These are phyloP conservation scores for Sinhomidia bicolor DNA, from an alignment of 2,888 invertebrate species.

Conservation along the genomic window DNA sequence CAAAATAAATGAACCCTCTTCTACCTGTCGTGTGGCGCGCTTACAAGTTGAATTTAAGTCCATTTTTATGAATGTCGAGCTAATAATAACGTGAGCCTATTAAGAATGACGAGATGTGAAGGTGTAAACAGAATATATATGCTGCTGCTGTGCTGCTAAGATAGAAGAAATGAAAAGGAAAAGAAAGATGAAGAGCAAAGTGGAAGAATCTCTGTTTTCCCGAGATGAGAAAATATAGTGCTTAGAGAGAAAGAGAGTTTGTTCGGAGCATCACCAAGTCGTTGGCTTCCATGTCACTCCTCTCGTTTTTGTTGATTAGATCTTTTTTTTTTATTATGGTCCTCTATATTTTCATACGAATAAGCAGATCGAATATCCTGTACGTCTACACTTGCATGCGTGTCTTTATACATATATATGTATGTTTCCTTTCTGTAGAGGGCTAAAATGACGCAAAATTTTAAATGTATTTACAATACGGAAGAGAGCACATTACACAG, in stretches of 20 bases:
- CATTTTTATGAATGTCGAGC: constrained; percentile 42
- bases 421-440: neutral
- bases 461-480: constrained; percentile 1
- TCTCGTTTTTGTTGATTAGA: constrained; percentile 42
- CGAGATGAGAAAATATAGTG: neutral
- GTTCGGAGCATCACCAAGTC: neutral
- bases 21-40: constrained; percentile 35
- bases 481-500: neutral
- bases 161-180: too few relatives aligned
- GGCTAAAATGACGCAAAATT: neutral
- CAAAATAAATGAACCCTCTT: constrained; percentile 59
- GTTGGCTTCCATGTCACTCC: neutral
- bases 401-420: too few relatives aligned
- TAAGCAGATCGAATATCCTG: neutral
- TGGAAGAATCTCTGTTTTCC: neutral
- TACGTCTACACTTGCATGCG: neutral
- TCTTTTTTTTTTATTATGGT: constrained; percentile 20
- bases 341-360: neutral
- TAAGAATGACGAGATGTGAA: constrained; percentile 49
- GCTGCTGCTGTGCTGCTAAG: too few relatives aligned
- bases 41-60: neutral
- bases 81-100: constrained; percentile 63
- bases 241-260: too few relatives aligned
- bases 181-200: neutral
- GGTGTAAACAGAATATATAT: constrained; percentile 20